phyloP scores from a whole-genome alignment of 2,797 vertebrate genomes.

The Spondyliosoma cantharus region DNA sequence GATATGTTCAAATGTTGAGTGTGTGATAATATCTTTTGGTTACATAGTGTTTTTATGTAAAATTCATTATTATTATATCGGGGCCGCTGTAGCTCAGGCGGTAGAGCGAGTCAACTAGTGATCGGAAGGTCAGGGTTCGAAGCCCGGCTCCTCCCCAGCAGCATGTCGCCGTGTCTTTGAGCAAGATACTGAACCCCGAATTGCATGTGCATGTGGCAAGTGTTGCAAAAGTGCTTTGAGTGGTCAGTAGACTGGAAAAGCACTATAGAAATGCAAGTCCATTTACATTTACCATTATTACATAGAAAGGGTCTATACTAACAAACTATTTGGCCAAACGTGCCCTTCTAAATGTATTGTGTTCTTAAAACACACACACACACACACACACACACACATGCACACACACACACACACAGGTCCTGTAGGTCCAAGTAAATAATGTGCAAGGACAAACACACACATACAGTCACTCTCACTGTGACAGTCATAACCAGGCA shows the following conservation, averaged over 20 bases:
- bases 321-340: neutral
- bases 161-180: no score
- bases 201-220: no score
- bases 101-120: no score
- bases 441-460: slow-evolving; percentile 45
- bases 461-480: slow-evolving; percentile 40
- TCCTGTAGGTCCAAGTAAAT: slow-evolving; percentile 40
- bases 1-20: neutral
- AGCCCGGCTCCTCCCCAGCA: no score
- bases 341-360: slow-evolving; percentile 21
- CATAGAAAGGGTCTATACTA: neutral
- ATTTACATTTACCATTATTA: neutral
- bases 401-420: slow-evolving; percentile 18
- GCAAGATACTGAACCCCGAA: no score
- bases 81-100: no score
- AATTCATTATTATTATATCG: no score
- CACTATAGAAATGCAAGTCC: no score
- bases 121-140: no score
- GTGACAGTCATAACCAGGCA: slow-evolving; percentile 74
- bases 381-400: slow-evolving; percentile 21
- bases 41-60: no score
- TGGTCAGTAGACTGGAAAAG: no score
- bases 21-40: neutral
- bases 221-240: no score
- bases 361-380: slow-evolving; percentile 15